Conservation (phyloP, 2,797 vertebrate genomes). For the Enteromius radiatus region DNA sequence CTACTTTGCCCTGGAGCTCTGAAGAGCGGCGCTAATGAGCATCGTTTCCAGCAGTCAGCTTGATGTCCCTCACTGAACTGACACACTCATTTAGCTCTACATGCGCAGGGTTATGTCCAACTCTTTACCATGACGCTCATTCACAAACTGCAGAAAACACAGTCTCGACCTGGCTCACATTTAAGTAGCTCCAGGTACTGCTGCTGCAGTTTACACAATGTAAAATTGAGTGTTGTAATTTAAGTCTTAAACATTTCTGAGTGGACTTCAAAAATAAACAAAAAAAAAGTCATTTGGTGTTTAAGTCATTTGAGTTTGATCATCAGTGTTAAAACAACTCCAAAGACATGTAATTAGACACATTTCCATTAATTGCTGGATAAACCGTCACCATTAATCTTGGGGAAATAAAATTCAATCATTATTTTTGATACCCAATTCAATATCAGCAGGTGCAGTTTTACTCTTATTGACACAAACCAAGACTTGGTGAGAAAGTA, state of each 20-base stretch:
- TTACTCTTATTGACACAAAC: no score
- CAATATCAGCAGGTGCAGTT: no score
- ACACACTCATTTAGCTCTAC: neutral
- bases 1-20: slow-evolving; percentile 6
- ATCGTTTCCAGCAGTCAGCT: neutral
- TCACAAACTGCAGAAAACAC: neutral
- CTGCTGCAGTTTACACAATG: neutral
- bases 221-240: neutral
- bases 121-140: neutral
- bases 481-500: neutral
- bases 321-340: neutral
- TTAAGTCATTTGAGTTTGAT: neutral
- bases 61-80: neutral
- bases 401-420: no score
- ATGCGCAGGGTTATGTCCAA: neutral
- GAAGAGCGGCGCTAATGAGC: neutral
- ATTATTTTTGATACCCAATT: no score
- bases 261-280: slow-evolving; percentile 8
- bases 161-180: neutral
- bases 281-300: no score
- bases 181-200: neutral
- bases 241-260: neutral
- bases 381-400: neutral
- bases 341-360: neutral
- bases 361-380: neutral